These are phyloP conservation scores for Drosophila kambysellisi DNA, from an alignment of 2,888 invertebrate species.

Conservation along the genomic window DNA sequence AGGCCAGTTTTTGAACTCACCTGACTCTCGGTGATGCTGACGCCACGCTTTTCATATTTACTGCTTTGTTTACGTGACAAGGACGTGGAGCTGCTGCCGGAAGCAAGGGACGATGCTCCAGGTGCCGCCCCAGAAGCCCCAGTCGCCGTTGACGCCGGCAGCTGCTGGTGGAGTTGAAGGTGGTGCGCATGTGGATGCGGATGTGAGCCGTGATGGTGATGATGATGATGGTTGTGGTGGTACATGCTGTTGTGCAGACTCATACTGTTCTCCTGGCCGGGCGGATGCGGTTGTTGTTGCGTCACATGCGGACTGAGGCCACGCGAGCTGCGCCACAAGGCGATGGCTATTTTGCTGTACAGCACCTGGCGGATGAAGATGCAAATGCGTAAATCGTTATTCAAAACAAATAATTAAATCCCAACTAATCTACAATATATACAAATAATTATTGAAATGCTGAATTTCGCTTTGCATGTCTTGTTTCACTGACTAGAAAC, in stretches of 20 bases:
- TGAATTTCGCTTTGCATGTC: not conserved
- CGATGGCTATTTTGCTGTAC: conserved; percentile 93
- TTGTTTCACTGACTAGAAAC: conserved; percentile 5
- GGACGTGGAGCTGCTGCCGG: conserved; percentile 68
- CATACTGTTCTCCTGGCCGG: conserved; percentile 74
- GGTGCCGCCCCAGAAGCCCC: conserved; percentile 18
- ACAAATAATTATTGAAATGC: not conserved
- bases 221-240: conserved; percentile 70
- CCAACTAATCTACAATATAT: not conserved
- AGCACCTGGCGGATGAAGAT: conserved; percentile 86
- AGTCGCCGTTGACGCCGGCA: conserved; percentile 8
- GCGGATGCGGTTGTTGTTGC: conserved; percentile 51
- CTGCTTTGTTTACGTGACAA: conserved; percentile 85
- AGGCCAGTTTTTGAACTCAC: conserved; percentile 67
- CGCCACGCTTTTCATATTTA: conserved; percentile 85
- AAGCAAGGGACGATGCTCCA: conserved; percentile 49
- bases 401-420: not conserved
- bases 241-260: conserved; percentile 82
- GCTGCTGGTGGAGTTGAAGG: conserved; percentile 47
- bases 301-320: conserved; percentile 87
- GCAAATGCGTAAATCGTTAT: conserved; percentile 7
- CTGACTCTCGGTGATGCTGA: conserved; percentile 85
- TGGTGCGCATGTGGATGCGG: conserved; percentile 41
- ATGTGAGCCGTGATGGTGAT: conserved; percentile 62
- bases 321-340: conserved; percentile 92